These are phyloP conservation scores for Chaetodon trifasciatus DNA, from an alignment of 2,797 vertebrate species.

Conservation along the genomic window DNA sequence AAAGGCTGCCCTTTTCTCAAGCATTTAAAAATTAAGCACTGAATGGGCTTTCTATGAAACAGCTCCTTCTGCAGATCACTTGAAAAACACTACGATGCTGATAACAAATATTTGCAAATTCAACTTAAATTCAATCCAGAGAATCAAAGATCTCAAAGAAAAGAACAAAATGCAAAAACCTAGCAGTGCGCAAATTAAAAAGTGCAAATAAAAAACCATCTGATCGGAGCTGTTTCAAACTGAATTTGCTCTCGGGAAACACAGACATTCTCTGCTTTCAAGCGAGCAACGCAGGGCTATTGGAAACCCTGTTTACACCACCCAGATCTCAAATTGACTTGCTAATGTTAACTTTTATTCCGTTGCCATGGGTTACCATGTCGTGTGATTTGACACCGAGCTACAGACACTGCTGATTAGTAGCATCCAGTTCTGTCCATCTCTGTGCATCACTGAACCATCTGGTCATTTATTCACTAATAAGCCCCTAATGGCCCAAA, in stretches of 20 bases:
- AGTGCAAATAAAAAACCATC: slow-evolving; percentile 52
- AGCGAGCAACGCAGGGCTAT: slow-evolving; percentile 86
- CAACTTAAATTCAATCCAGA: slow-evolving; percentile 1
- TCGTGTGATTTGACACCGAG: slow-evolving; percentile 99
- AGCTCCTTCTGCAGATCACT: slow-evolving; percentile 13
- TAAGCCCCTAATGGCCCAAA: slow-evolving; percentile 99
- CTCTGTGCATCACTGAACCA: slow-evolving; percentile 99
- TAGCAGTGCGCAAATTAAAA: slow-evolving; percentile 13
- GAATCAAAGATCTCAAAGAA: slow-evolving; percentile 31
- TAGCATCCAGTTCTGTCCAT: slow-evolving; percentile 99
- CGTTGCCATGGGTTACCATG: slow-evolving; percentile 99
- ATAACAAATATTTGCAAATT: slow-evolving; percentile 4
- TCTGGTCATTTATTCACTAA: slow-evolving; percentile 99
- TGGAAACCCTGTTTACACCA: slow-evolving; percentile 96
- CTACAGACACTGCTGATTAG: slow-evolving; percentile 99
- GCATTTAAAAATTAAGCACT: background rate
- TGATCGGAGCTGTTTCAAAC: slow-evolving; percentile 69
- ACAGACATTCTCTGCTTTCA: slow-evolving; percentile 77
- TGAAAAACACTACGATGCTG: background rate
- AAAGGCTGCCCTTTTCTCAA: slow-evolving; percentile 5
- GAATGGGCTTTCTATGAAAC: background rate
- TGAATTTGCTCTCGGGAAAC: slow-evolving; percentile 69
- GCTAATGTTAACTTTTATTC: slow-evolving; percentile 99
- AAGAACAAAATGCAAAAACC: slow-evolving; percentile 51
- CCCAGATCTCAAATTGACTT: slow-evolving; percentile 99